A percentile compares a stretch with the other conserved stretches of the same genome.
phyloP scores from a whole-genome alignment of 2,888 invertebrate species.

The Cinara cedri region DNA sequence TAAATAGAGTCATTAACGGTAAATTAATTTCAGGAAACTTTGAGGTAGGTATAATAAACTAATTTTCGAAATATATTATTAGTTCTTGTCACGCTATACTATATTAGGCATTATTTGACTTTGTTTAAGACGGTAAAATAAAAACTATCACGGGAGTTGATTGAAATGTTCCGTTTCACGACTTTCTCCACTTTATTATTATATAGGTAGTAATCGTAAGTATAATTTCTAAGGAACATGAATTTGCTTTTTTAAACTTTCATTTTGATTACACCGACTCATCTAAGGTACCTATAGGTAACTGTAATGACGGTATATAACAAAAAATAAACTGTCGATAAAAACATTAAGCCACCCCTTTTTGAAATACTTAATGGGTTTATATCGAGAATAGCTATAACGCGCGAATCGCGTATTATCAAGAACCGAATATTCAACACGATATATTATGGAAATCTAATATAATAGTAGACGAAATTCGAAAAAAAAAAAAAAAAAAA shows the following conservation, averaged over 20 bases:
- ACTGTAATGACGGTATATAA: background rate
- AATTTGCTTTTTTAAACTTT: conserved; percentile 11
- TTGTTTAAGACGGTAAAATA: conserved; percentile 48
- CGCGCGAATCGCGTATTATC: too few relatives aligned
- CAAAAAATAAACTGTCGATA: background rate
- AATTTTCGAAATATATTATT: conserved; percentile 2
- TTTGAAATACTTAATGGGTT: background rate
- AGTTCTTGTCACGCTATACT: conserved; percentile 50
- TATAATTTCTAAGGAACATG: conserved; percentile 34
- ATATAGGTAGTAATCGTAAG: background rate
- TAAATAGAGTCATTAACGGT: conserved; percentile 29
- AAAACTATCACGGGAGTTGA: conserved; percentile 18
- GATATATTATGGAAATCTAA: too few relatives aligned
- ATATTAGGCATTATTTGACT: conserved; percentile 14
- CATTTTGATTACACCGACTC: background rate
- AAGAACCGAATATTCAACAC: too few relatives aligned
- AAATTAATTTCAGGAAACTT: conserved; percentile 46
- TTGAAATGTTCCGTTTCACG: conserved; percentile 39
- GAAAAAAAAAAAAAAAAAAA: too few relatives aligned
- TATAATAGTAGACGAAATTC: too few relatives aligned
- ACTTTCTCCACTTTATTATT: conserved; percentile 22
- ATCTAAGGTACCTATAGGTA: background rate
- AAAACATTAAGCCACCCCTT: conserved; percentile 15
- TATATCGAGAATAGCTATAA: background rate
- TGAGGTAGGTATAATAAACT: conserved; percentile 31